phyloP scores from a whole-genome alignment of 2,888 invertebrate genomes.

The Agrenia bidenticulata region DNA sequence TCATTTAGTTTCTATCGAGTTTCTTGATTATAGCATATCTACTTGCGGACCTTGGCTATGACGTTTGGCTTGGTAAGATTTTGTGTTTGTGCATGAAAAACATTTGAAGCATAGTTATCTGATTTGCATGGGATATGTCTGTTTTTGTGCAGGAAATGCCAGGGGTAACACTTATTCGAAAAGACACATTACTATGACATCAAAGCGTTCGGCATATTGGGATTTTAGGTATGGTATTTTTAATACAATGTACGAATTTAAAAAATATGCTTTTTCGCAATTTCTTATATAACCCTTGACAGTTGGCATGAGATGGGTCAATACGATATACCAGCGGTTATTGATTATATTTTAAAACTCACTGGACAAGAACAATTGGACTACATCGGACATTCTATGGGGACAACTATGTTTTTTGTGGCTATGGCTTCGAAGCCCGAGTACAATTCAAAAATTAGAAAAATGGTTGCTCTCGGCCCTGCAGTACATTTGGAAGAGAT shows the following conservation, averaged over 20 bases:
- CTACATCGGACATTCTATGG: conserved; percentile 29
- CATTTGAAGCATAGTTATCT: no score
- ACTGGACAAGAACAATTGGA: conserved; percentile 12
- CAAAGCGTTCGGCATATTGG: conserved; percentile 21
- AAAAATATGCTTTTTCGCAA: background rate
- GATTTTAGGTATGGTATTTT: conserved; percentile 12
- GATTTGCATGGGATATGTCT: no score
- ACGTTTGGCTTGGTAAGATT: conserved; percentile 27
- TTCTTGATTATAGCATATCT: conserved; percentile 27
- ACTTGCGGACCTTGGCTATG: conserved; percentile 26
- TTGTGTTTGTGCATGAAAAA: no score
- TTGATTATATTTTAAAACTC: conserved; percentile 24
- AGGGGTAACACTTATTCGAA: conserved; percentile 19
- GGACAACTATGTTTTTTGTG: conserved; percentile 21
- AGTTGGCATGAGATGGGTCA: conserved; percentile 31
- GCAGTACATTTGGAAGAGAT: conserved; percentile 14
- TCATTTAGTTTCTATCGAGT: no score
- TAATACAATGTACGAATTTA: no score
- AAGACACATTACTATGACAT: conserved; percentile 17
- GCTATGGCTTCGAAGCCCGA: conserved; percentile 24
- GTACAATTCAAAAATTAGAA: conserved; percentile 27
- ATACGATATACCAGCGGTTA: conserved; percentile 25
- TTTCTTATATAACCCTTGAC: background rate
- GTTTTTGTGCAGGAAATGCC: conserved; percentile 31
- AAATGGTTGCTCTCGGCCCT: conserved; percentile 26